Percentiles rank a stretch among this genome's conserved stretches.
These are phyloP conservation scores for Etheostoma spectabile DNA, from an alignment of 2,113 vertebrate genomes.

Conservation along the genomic window DNA sequence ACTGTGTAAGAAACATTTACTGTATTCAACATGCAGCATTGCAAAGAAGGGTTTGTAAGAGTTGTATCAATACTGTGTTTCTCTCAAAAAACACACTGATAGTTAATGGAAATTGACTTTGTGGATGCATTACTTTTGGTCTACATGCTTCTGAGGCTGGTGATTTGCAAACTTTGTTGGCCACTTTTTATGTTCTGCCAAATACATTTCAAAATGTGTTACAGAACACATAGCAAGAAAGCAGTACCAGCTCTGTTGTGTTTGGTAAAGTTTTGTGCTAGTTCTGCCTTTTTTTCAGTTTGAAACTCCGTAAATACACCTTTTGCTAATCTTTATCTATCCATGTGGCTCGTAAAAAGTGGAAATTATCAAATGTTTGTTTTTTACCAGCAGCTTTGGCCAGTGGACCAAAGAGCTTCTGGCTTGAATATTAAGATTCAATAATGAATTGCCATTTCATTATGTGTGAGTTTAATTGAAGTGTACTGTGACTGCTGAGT, in stretches of 20 bases:
- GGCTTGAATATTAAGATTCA: conserved; percentile 13
- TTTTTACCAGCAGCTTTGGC: conserved; percentile 54
- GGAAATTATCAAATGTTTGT: conserved; percentile 2
- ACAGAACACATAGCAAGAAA: background rate
- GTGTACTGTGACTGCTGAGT: conserved; percentile 13
- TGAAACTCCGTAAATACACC: background rate
- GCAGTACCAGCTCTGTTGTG: background rate
- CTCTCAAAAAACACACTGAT: conserved; percentile 19
- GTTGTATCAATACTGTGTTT: conserved; percentile 38
- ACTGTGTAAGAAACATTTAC: no score
- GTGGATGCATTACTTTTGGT: conserved; percentile 45
- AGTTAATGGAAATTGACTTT: conserved; percentile 28
- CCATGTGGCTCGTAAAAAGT: background rate
- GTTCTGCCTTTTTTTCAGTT: background rate
- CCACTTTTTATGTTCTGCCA: background rate
- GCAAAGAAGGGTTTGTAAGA: conserved; percentile 22
- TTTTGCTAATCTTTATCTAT: background rate
- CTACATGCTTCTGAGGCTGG: conserved; percentile 38
- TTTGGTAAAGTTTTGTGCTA: background rate
- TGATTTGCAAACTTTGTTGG: conserved; percentile 30
- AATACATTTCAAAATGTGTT: background rate
- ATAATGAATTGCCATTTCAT: conserved; percentile 2
- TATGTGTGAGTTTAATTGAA: conserved; percentile 31
- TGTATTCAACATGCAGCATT: conserved; percentile 30
- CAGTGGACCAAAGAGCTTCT: conserved; percentile 35